These are phyloP conservation scores for Brenthis ino DNA, from an alignment of 2,888 invertebrate species.

Conservation along the genomic window DNA sequence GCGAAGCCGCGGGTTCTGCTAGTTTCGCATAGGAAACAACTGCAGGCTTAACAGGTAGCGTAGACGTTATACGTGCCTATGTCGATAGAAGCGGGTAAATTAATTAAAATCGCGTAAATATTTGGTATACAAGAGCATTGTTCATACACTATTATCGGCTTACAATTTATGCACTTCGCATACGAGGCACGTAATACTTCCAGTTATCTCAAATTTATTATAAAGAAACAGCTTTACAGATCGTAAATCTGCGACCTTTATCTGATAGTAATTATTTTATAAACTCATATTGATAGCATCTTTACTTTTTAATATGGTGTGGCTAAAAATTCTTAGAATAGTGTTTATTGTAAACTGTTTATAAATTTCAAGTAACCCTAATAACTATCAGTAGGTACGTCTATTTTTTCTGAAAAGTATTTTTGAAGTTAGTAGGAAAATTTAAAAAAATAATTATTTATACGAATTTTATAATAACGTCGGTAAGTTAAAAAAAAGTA, in stretches of 20 bases:
- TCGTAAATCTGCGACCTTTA: slow-evolving; percentile 1
- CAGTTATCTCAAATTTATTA: slow-evolving; percentile 10
- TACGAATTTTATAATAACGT: too few relatives aligned
- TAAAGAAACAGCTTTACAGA: slow-evolving; percentile 3
- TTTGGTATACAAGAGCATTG: slow-evolving; percentile 17
- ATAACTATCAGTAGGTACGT: too few relatives aligned
- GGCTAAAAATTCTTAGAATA: not conserved
- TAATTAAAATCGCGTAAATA: slow-evolving; percentile 25
- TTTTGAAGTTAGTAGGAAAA: too few relatives aligned
- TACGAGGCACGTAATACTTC: not conserved
- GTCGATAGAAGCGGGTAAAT: slow-evolving; percentile 3
- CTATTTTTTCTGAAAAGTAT: too few relatives aligned
- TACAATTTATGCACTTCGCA: slow-evolving; percentile 12
- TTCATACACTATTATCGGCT: slow-evolving; percentile 26
- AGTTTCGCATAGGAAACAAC: too few relatives aligned
- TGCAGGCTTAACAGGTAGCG: not conserved
- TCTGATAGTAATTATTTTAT: slow-evolving; percentile 1
- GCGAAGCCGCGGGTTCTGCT: too few relatives aligned
- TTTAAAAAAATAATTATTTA: too few relatives aligned
- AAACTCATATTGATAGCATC: not conserved
- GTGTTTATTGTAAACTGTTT: not conserved
- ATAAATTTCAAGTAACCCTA: not conserved
- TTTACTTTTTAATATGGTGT: not conserved
- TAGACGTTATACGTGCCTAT: not conserved
- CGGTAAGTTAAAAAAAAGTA: too few relatives aligned